Evolutionary conservation across 2,888 invertebrate genomes (phyloP), one percentile per base, ranked within the genome.

Genomic region (Caenorhabditis macrosperma): DNA sequence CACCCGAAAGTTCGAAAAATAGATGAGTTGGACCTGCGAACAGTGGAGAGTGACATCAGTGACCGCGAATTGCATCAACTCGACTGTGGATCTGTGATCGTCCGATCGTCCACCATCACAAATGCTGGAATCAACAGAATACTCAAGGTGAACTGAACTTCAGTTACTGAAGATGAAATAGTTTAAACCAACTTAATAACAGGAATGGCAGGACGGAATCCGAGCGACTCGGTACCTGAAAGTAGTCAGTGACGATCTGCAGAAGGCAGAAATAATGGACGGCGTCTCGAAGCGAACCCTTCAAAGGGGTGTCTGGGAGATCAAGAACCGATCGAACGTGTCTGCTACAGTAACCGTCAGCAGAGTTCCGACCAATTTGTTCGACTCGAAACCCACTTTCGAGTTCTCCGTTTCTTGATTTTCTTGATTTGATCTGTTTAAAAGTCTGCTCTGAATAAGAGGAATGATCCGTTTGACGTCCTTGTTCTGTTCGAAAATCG

Each of bases 161-260:
- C 15, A n/a, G 54, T 44, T 20, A 20, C 17, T 24, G 10, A 7
- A 41, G 24, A 17, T 46, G 15, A 26, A 12, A 44, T 48, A 15
- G 10, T 24, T 26, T n/a, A n/a, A n/a, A n/a, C n/a, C n/a, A n/a
- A 35, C 12, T 20, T 12, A 10, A 33, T 54, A 66, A n/a, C 52
- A 78, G 68, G 74, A 78, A 52, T 78, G 78, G 78, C 78, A 78
- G 52, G 67, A 78, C 41, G 78, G 78, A 50, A 26, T 63, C 35
- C 44, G 78, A 59, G 22, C 67, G 33, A 74, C 74, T 28, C 26
- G 55, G 22, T 68, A 78, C 30, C 35, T 78, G 66, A 78, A 78
- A 68, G 61, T 68, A 20, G 66, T 78, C 22, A 59, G 59, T 63
- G 78, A 78, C 50, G 78, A 78, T 28, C 44, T 78, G 6, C 78